Evolutionary conservation across 2,888 invertebrate genomes (phyloP), one percentile per base, ranked within the genome.

Genomic region (Ornithoptera alexandrae): DNA sequence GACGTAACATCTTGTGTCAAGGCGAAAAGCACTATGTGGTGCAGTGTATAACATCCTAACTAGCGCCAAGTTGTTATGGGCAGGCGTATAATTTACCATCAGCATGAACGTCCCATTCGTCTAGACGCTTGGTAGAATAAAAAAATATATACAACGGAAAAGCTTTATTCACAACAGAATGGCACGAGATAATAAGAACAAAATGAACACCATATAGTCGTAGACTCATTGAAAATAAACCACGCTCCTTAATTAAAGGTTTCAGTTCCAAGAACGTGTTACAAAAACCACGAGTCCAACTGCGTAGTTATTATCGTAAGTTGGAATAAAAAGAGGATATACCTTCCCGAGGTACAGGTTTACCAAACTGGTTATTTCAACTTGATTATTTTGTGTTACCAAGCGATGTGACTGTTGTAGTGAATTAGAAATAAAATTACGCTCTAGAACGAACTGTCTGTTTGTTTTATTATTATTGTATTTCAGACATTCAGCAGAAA

Each of bases 231-330:
- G 42, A 53, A 62, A 57, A 62, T 20, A 63, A 58, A 20, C 46
- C 58, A 63, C 63, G 50, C 17, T 18, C 68, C 46, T 36, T 59
- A 68, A 63, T 62, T 68, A 58, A 57, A 39, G 46, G 62, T 46
- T 56, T 46, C 24, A 24, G 22, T 12, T 30, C 46, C 59, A 50
- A 18, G 18, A 36, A 15, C 30, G 12, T 56, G 61, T 36, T 46
- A 62, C 24, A 46, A 63, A 68, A 68, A 68, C 53, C 58, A 46
- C 20, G 22, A 10, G 15, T 22, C 20, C 36, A 63, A 58, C 57
- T 62, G 53, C 69, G 65, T 61, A 64, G 68, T 61, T 62, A 36
- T 58, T 36, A 60, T 36, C 24, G 57, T 50, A 59, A 59, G 50
- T 59, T 59, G 58, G 58, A 68, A 36, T 58, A 68, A 68, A 68